phyloP scores from a whole-genome alignment of 2,113 vertebrate species.

The Eonycteris spelaea region DNA sequence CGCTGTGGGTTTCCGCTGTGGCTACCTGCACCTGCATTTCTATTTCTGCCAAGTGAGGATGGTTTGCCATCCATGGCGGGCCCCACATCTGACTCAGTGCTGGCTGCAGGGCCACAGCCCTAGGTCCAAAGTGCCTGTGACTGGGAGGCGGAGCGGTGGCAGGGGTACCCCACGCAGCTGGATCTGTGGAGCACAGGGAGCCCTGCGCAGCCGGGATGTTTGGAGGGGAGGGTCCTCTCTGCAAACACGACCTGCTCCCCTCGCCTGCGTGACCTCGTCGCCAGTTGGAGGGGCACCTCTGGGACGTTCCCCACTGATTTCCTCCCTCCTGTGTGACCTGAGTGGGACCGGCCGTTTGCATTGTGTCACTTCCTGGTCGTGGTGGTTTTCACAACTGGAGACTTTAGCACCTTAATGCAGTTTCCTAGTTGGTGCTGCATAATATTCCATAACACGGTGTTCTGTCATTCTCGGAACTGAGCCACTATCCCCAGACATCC shows the following conservation, averaged over 20 bases:
- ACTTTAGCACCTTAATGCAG: background rate
- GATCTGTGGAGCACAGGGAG: background rate
- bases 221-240: rapidly evolving
- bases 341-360: background rate
- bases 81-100: background rate
- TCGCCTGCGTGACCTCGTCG: background rate
- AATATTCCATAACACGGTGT: background rate
- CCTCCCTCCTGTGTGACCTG: background rate
- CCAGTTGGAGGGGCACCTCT: background rate
- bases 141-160: background rate
- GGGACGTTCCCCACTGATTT: background rate
- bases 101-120: background rate
- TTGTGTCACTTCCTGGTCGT: too few relatives aligned
- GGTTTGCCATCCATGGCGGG: background rate
- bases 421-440: background rate
- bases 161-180: background rate
- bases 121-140: background rate
- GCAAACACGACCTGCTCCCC: background rate
- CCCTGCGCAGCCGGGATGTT: too few relatives aligned
- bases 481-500: background rate
- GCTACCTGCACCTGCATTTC: background rate
- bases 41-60: background rate
- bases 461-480: background rate
- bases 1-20: background rate
- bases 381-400: background rate